Evolutionary conservation across 2,888 invertebrate genomes (phyloP), one percentile per base, ranked within the genome.

Genomic region (Meganola albula): DNA sequence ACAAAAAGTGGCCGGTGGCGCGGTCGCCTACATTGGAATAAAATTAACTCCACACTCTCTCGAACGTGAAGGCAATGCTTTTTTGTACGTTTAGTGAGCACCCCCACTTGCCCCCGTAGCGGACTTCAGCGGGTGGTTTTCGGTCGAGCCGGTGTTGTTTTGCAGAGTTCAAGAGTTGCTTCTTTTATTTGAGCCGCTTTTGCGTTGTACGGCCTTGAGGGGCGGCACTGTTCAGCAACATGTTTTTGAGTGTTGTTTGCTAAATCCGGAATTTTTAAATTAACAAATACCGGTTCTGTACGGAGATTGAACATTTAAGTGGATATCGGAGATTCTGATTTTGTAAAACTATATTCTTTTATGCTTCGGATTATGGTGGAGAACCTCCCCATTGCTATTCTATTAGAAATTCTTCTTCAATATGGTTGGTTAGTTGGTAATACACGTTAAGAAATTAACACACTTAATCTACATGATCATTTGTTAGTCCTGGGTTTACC

Each of bases 11-110:
- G 74, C 74, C 63, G 70, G 73, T 71, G 77, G 82, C 83, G 80
- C 72, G 82, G 84, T 79, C 76, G 82, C 79, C 84, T 82, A 82
- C 84, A 83, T 84, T 78, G 84, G 85, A 82, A 84, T 84, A 85
- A 85, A 85, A 85, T 84, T 84, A 83, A 84, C 85, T 85, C 83
- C 82, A 82, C 82, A 82, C 84, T 83, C 85, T 83, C 74, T 83
- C 83, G 78, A 77, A 83, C 79, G 84, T 74, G 80, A 80, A 84
- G 79, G 83, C 65, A 70, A 49, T 65, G 75, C 67, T 74, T 84
- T 83, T 84, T 84, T 76, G 64, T 53, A 66, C 71, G 64, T 79
- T 79, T 83, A 75, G 68, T 58, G 47, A 44, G 54, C 44, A 48
- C 50, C 61, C 66, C 68, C 53, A 51, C 48, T 53, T 58, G 56